A percentile compares a stretch with the other conserved stretches of the same genome.
Evolutionary conservation across 2,888 invertebrate genomes (phyloP).

Genomic region (Polyommatus icarus): DNA sequence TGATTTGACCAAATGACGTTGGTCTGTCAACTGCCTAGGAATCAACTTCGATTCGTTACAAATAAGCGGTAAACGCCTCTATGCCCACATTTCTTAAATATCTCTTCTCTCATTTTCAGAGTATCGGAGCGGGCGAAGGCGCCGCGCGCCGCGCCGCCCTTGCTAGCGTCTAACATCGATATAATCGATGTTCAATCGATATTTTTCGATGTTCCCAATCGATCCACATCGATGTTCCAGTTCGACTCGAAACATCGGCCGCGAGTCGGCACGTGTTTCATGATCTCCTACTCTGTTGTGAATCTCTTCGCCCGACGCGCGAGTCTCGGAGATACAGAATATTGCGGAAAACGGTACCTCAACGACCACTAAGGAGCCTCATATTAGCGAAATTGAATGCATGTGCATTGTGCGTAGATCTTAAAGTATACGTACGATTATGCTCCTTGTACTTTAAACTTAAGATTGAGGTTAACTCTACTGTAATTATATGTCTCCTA

Average conservation of each 20-base stretch:
- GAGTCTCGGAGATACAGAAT: constrained; percentile 28
- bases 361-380: constrained; percentile 22
- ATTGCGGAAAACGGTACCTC: constrained; percentile 27
- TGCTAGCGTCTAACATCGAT: constrained; percentile 35
- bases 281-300: constrained; percentile 30
- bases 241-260: constrained; percentile 30
- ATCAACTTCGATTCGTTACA: no score
- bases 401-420: constrained; percentile 29
- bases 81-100: background rate
- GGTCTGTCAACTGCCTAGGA: no score
- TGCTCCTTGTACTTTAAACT: constrained; percentile 30
- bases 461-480: constrained; percentile 23
- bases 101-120: constrained; percentile 33
- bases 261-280: constrained; percentile 26
- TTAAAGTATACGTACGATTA: constrained; percentile 23
- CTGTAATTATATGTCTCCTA: constrained; percentile 27
- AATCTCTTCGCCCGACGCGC: constrained; percentile 23
- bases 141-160: constrained; percentile 35
- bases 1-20: no score
- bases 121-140: constrained; percentile 37
- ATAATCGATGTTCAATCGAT: constrained; percentile 29
- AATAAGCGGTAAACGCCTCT: background rate
- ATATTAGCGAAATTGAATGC: constrained; percentile 26
- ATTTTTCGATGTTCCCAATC: constrained; percentile 26
- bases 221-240: constrained; percentile 29